Conservation (phyloP, 2,888 invertebrate species). For the Eilema griseolum region DNA sequence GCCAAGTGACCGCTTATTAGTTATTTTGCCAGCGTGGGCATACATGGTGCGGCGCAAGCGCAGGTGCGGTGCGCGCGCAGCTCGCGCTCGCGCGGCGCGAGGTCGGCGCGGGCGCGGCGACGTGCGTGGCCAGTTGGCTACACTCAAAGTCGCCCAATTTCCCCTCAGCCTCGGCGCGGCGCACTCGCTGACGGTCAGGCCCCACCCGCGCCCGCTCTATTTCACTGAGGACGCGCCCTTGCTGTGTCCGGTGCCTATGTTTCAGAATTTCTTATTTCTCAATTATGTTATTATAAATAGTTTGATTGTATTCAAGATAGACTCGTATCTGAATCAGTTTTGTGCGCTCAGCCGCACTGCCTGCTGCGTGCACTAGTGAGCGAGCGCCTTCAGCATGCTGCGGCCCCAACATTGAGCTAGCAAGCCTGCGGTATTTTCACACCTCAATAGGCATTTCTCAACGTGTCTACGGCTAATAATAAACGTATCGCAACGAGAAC, state of each 20-base stretch:
- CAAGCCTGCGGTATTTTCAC: conserved; percentile 7
- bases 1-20: conserved; percentile 14
- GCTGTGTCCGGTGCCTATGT: conserved; percentile 29
- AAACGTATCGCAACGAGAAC: conserved; percentile 15
- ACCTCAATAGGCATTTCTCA: conserved; percentile 25
- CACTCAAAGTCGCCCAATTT: conserved; percentile 18
- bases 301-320: not conserved
- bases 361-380: too few species aligned
- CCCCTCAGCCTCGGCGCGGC: conserved; percentile 37
- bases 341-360: not conserved
- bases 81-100: too few species aligned
- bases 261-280: conserved; percentile 36
- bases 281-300: conserved; percentile 26
- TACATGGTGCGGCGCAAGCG: too few species aligned
- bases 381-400: not conserved
- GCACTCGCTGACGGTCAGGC: too few species aligned
- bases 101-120: not conserved
- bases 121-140: not conserved
- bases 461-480: conserved; percentile 14
- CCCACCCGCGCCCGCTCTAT: conserved; percentile 20
- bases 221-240: conserved; percentile 44
- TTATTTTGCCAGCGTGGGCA: not conserved
- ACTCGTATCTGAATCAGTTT: not conserved
- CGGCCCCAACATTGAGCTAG: not conserved
- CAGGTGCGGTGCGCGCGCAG: too few species aligned